Base-by-base conservation (phyloP, 2,797 vertebrate genomes). In the Dryobates pubescens region DNA sequence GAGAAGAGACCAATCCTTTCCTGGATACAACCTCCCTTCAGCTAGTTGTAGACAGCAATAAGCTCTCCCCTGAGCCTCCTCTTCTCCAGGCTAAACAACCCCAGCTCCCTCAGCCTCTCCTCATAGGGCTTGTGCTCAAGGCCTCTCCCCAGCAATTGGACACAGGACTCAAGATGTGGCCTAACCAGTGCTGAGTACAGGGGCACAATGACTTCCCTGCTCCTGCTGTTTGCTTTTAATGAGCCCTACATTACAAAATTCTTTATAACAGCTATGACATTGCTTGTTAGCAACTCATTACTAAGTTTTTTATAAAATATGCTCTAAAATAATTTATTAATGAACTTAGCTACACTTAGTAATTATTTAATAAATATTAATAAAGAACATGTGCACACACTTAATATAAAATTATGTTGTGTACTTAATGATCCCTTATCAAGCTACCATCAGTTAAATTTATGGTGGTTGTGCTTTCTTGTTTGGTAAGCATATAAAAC, bases 351-450 rank as follows among this genome's bases (percentile, higher is more conserved):
- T 45, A 11, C 30, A 95, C 57, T 53, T 89, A 96, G 81, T 93
- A 96, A 96, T 96, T 94, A 93, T 96, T 97, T 97, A 83, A 97
- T 96, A 96, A 96, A 97, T 96, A 97, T 97, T 97, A 93, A 97
- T 94, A 95, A 90, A 83, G 69, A 89, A 71, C 32, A 51, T 91
- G 45, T 34, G 84, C 54, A 90, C 74, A 58, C 61, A 82, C 67
- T 94, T 93, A 67, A 78, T 95, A 83, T 92, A 92, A 94, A 97
- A 93, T 80, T 82, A 53, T 96, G 74, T 88, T 92, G 90, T 96
- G 56, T 91, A 90, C 49, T 87, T 95, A 94, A 76, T 77, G 65
- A 61, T 92, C 71, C 10, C 62, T 85, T 96, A 93, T 90, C 69
- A 96, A 89, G 58, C 36, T 85, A 80, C 89, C 79, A 94, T 94